Percentiles rank a stretch among this genome's conserved stretches.
phyloP scores from a whole-genome alignment of 2,113 vertebrate genomes.

The Apteryx mantelli region DNA sequence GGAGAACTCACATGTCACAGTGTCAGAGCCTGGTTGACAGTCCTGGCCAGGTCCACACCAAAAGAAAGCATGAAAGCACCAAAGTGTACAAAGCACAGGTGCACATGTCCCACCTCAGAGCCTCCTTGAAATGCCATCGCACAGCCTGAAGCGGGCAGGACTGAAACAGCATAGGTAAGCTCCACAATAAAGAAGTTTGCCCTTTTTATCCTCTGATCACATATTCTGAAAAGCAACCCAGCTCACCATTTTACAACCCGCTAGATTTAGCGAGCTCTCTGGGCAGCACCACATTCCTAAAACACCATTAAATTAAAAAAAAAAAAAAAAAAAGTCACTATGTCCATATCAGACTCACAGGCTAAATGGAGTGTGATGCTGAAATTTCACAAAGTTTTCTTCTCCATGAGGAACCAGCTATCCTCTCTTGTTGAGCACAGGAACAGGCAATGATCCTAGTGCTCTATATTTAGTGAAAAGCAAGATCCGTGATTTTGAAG shows the following conservation, averaged over 20 bases:
- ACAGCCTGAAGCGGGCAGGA: background rate
- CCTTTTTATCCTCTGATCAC: background rate
- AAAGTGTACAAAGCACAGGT: background rate
- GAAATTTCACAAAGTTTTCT: background rate
- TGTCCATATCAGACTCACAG: background rate
- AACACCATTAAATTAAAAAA: background rate
- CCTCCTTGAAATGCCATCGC: background rate
- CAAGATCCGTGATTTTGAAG: background rate
- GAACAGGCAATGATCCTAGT: background rate
- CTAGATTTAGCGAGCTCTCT: background rate
- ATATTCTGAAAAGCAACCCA: background rate
- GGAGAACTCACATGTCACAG: background rate
- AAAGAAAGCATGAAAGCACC: background rate
- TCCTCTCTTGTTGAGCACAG: background rate
- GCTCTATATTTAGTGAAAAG: background rate
- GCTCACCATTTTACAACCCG: background rate
- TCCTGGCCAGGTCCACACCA: background rate
- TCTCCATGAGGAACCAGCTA: background rate
- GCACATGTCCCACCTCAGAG: background rate
- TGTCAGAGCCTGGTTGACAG: background rate
- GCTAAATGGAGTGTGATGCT: background rate
- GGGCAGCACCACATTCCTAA: background rate
- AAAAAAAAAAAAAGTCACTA: background rate
- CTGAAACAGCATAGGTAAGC: background rate
- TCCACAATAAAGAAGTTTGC: background rate